Evolutionary conservation across 1,140 invertebrate genomes (phyloP).

Genomic region (Chymomyza costata): DNA sequence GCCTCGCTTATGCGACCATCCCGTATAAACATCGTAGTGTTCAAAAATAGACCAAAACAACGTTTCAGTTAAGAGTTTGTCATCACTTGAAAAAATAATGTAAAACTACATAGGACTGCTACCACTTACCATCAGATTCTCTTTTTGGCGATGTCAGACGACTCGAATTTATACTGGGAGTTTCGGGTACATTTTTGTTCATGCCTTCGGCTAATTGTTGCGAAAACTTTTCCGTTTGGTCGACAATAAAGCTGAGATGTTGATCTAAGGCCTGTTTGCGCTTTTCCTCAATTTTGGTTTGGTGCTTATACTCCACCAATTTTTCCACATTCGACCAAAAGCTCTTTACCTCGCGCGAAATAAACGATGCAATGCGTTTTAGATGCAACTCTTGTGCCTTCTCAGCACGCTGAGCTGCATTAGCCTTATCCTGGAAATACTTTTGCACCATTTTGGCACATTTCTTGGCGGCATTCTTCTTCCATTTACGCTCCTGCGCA

Average conservation of each 20-base stretch:
- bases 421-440: constrained; percentile 95
- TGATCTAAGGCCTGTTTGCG: constrained; percentile 96
- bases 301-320: constrained; percentile 96
- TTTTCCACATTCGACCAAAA: constrained; percentile 99
- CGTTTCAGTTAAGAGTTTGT: constrained; percentile 57
- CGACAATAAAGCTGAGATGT: constrained; percentile 98
- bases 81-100: constrained; percentile 44
- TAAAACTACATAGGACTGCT: background rate
- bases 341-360: constrained; percentile 94
- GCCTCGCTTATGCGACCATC: constrained; percentile 74
- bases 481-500: constrained; percentile 98
- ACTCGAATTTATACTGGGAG: constrained; percentile 74
- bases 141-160: constrained; percentile 75
- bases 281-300: constrained; percentile 94
- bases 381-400: constrained; percentile 93
- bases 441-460: constrained; percentile 94
- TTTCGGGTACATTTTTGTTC: constrained; percentile 74
- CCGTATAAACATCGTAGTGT: constrained; percentile 46
- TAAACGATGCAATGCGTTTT: constrained; percentile 89
- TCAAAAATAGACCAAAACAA: constrained; percentile 70
- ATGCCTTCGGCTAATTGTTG: constrained; percentile 90
- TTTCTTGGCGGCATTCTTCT: constrained; percentile 95
- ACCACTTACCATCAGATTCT: constrained; percentile 76
- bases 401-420: constrained; percentile 91
- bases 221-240: constrained; percentile 98